Evolutionary conservation across 2,888 invertebrate genomes (phyloP).

Genomic region (Tuberolachnus salignus): DNA sequence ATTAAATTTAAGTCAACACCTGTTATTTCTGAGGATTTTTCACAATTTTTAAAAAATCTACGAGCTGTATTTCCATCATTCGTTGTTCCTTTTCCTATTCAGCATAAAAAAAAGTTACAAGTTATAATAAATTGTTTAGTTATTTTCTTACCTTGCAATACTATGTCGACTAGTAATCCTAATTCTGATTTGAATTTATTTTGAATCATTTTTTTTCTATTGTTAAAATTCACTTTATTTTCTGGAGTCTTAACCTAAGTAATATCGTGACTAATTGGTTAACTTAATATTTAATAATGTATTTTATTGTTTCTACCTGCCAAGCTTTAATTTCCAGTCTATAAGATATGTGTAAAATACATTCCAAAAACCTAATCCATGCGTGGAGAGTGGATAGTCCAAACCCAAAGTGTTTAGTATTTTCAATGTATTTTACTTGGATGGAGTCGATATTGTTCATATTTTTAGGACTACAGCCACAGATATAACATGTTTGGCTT

Average conservation of each 20-base stretch:
- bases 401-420: background rate
- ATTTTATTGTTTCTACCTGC: background rate
- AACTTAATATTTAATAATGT: constrained; percentile 4
- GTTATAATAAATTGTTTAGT: background rate
- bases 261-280: background rate
- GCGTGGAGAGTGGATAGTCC: background rate
- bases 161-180: constrained; percentile 9
- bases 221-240: background rate
- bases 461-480: too few relatives aligned
- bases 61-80: constrained; percentile 39
- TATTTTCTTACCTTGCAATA: constrained; percentile 11
- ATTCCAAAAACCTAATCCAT: constrained; percentile 26
- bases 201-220: constrained; percentile 6
- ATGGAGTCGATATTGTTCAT: too few relatives aligned
- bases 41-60: background rate
- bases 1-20: background rate
- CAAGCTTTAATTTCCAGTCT: background rate
- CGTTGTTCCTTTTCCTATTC: constrained; percentile 14
- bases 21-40: constrained; percentile 1
- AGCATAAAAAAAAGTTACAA: background rate
- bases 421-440: too few relatives aligned
- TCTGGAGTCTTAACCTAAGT: background rate
- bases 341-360: constrained; percentile 2
- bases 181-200: background rate
- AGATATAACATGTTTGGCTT: too few relatives aligned